Percentiles rank a stretch among this genome's conserved stretches.
Conservation (phyloP, 1,140 invertebrate species). For the Melitaea cinxia region DNA sequence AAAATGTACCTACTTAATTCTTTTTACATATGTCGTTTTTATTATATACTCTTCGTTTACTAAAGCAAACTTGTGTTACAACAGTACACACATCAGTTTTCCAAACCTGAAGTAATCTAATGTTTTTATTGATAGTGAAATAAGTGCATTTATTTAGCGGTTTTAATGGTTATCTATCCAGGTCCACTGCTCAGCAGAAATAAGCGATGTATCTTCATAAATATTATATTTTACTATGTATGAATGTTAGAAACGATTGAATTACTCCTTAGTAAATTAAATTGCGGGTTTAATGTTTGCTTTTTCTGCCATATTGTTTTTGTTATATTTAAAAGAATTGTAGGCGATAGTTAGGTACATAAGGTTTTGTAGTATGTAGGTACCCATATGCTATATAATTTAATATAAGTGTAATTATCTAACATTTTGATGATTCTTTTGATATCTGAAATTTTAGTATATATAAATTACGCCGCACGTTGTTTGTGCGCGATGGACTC, state of each 20-base stretch:
- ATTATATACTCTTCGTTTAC: conserved; percentile 41
- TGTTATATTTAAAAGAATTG: conserved; percentile 9
- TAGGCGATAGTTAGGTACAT: neutral
- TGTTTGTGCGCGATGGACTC: too few species aligned
- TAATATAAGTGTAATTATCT: conserved; percentile 64
- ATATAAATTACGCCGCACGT: too few species aligned
- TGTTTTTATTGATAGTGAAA: conserved; percentile 16
- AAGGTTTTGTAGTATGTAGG: conserved; percentile 22
- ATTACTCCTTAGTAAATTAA: conserved; percentile 23
- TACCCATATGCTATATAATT: too few species aligned
- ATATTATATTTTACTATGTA: conserved; percentile 30
- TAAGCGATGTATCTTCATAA: conserved; percentile 16
- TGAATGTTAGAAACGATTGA: conserved; percentile 24
- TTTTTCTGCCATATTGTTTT: conserved; percentile 12
- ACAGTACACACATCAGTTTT: conserved; percentile 1
- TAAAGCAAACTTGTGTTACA: conserved; percentile 45
- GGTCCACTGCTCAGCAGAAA: conserved; percentile 12
- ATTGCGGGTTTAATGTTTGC: conserved; percentile 19
- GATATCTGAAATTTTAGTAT: conserved; percentile 60
- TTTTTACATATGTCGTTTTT: conserved; percentile 38
- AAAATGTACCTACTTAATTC: neutral
- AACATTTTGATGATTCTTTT: conserved; percentile 56
- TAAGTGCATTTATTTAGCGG: conserved; percentile 3
- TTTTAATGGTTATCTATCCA: conserved; percentile 17
- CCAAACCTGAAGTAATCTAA: conserved; percentile 23